Evolutionary conservation across 1,140 invertebrate genomes (phyloP).

Genomic region (Eriosoma lanigerum): DNA sequence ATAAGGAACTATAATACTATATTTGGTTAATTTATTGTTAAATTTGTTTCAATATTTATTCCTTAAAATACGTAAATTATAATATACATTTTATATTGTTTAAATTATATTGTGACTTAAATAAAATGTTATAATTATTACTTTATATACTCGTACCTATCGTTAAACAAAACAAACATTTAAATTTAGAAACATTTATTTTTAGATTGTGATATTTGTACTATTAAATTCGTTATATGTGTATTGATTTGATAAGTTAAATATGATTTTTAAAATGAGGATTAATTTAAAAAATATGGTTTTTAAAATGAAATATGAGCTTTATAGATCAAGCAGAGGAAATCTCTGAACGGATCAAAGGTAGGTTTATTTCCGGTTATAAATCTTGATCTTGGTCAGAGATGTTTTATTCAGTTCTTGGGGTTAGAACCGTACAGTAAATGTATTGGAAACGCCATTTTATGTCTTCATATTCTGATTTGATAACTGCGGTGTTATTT

Average conservation of each 20-base stretch:
- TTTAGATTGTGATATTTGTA: no score
- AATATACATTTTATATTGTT: no score
- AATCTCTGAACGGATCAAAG: constrained; percentile 22
- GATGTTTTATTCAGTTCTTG: constrained; percentile 43
- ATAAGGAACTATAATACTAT: no score
- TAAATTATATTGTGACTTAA: no score
- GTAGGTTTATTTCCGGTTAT: constrained; percentile 19
- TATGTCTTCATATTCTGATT: constrained; percentile 34
- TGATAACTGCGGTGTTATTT: constrained; percentile 15
- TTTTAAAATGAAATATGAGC: neutral
- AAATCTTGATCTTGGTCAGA: constrained; percentile 36
- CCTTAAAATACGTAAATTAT: neutral
- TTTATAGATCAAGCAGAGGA: neutral
- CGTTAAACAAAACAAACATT: no score
- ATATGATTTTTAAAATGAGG: neutral
- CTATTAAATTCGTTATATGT: no score
- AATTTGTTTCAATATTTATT: neutral
- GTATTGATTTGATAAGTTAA: neutral
- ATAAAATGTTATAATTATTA: no score
- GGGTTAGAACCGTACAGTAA: neutral
- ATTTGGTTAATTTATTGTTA: no score
- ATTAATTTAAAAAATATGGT: neutral
- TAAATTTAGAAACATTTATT: no score
- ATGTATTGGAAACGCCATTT: constrained; percentile 37
- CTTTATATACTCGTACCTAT: no score